Evolutionary conservation across 2,888 invertebrate species (phyloP).

Genomic region (Tanytarsus gracilentus): DNA sequence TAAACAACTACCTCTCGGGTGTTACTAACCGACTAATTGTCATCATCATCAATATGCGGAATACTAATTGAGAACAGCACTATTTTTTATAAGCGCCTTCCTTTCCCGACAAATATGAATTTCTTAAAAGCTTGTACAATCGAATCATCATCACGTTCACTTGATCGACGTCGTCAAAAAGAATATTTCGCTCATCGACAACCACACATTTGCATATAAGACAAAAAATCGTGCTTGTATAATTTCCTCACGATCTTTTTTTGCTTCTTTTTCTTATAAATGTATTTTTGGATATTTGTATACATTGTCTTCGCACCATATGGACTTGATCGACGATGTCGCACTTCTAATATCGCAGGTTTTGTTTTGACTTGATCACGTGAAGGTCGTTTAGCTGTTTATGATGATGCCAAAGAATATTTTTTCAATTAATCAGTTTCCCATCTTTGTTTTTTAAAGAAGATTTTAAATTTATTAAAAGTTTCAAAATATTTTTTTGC

Average conservation of each 20-base stretch:
- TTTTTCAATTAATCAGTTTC: no score
- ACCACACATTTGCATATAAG: background rate
- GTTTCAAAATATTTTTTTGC: no score
- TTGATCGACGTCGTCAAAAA: background rate
- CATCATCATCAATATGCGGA: no score
- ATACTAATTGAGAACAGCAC: no score
- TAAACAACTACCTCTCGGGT: no score
- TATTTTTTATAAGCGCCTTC: no score
- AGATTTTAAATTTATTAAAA: no score
- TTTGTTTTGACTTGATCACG: background rate
- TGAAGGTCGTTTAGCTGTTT: slow-evolving; percentile 8
- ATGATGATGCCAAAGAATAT: no score
- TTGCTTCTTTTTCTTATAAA: background rate
- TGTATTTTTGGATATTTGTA: slow-evolving; percentile 26
- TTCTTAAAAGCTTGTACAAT: no score
- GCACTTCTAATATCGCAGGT: background rate
- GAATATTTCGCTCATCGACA: background rate
- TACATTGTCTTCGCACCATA: slow-evolving; percentile 12
- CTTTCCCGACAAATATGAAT: no score
- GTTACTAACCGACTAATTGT: no score
- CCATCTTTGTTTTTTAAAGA: no score
- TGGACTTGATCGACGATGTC: slow-evolving; percentile 4
- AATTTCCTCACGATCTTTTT: background rate
- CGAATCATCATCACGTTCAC: slow-evolving; percentile 4
- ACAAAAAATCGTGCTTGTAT: background rate